Base-by-base conservation (phyloP, 2,888 invertebrate species). In the Sturmia bella region DNA sequence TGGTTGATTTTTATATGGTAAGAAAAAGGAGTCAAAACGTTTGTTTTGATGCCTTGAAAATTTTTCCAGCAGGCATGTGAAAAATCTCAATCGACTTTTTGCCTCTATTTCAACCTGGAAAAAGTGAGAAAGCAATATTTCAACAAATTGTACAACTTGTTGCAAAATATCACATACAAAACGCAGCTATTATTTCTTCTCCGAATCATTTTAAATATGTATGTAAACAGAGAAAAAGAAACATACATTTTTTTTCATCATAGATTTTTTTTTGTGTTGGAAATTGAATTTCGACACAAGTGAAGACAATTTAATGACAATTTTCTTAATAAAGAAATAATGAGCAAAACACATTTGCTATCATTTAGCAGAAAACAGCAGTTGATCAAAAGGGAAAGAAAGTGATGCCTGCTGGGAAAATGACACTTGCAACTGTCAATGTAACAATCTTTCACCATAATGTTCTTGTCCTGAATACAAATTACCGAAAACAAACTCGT, bases 401-500 rank as follows among this genome's bases (percentile, higher is more conserved):
- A 1, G 37, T 3, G 1, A 19, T 32, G 32, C 74, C 73, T 41
- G 43, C 45, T 13, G 61, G 7, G 45, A 17, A 32, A 17, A 68
- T 32, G 43, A 48, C 69, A 80, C 69, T 69, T 75, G 80, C 48
- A 54, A 48, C 63, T 63, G 19, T 37, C 21, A 45, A 15, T 48
- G 24, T 39, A 21, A 19, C 27, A 5, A 3, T 27, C n/a, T 24
- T 9, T 13, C n/a, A n/a, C 17, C 15, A 11, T 50, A 19, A 52
- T 24, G 7, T 5, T 19, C 1, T 68, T 13, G 32, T 21, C 11
- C n/a, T 21, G 24, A 56, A 74, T 45, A 74, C 64, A 59, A 68
- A 75, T 75, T 50, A 75, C 75, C 75, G 41, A 59, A 76, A 76
- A 68, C 52, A 68, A 59, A 61, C 43, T 52, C 50, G 45, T 48